Evolutionary conservation across 2,113 vertebrate species (phyloP).

Genomic region (Corythaixoides concolor): DNA sequence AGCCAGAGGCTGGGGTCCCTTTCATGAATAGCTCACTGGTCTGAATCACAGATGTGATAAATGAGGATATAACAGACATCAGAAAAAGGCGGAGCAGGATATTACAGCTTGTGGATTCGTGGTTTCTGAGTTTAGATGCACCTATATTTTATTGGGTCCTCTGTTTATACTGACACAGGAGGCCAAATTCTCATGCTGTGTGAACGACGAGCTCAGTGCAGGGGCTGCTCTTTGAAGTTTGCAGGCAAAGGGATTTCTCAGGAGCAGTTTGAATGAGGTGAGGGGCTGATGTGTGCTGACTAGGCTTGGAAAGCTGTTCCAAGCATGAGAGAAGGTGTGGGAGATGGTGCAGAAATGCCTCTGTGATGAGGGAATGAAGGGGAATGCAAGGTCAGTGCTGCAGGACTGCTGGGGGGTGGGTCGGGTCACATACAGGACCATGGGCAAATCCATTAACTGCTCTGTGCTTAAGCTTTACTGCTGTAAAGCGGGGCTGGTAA

Average conservation of each 20-base stretch:
- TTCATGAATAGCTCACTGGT: background rate
- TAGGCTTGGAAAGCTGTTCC: conserved; percentile 60
- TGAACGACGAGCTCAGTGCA: background rate
- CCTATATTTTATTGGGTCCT: background rate
- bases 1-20: background rate
- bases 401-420: conserved; percentile 34
- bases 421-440: background rate
- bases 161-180: background rate
- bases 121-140: conserved; percentile 18
- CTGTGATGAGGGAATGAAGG: conserved; percentile 65
- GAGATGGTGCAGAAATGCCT: conserved; percentile 69
- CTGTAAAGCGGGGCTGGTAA: conserved; percentile 28
- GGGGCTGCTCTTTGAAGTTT: conserved; percentile 49
- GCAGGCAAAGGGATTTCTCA: conserved; percentile 53
- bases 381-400: conserved; percentile 55
- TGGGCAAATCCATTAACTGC: conserved; percentile 63
- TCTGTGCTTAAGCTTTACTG: conserved; percentile 46
- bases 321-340: conserved; percentile 65
- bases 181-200: conserved; percentile 3
- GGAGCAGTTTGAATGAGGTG: conserved; percentile 63
- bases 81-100: background rate
- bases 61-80: background rate
- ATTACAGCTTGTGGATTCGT: background rate
- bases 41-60: background rate
- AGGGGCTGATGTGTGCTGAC: conserved; percentile 62